phyloP scores from a whole-genome alignment of 2,113 vertebrate species.

The Phyllostomus discolor region DNA sequence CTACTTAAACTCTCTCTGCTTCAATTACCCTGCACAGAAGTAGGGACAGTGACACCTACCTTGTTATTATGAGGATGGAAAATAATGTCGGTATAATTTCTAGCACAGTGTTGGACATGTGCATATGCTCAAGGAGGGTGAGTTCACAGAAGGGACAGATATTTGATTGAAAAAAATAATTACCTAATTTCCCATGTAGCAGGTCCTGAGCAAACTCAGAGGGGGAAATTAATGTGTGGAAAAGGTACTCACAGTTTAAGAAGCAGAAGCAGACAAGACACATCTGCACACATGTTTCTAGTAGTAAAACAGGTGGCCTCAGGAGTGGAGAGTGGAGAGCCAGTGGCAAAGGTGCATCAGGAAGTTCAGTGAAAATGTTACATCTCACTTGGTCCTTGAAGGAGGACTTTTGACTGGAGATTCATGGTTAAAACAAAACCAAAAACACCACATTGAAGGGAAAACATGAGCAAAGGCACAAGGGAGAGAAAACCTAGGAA shows the following conservation, averaged over 20 bases:
- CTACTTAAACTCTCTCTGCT: not conserved
- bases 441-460: not conserved
- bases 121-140: no score
- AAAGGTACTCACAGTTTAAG: not conserved
- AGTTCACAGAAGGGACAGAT: not conserved
- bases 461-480: not conserved
- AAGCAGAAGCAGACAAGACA: not conserved
- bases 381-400: not conserved
- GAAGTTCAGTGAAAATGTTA: not conserved
- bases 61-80: not conserved
- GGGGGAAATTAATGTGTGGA: not conserved
- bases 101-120: not conserved
- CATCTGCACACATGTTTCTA: fast-evolving
- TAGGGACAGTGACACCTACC: no score
- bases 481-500: not conserved
- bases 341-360: fast-evolving
- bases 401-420: not conserved
- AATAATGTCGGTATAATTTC: not conserved
- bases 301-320: not conserved
- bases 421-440: not conserved
- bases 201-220: not conserved
- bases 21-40: not conserved
- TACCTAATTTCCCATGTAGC: not conserved
- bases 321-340: not conserved
- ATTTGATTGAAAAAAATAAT: not conserved